Evolutionary conservation across 2,888 invertebrate genomes (phyloP).

Genomic region (Crioceris asparagi): DNA sequence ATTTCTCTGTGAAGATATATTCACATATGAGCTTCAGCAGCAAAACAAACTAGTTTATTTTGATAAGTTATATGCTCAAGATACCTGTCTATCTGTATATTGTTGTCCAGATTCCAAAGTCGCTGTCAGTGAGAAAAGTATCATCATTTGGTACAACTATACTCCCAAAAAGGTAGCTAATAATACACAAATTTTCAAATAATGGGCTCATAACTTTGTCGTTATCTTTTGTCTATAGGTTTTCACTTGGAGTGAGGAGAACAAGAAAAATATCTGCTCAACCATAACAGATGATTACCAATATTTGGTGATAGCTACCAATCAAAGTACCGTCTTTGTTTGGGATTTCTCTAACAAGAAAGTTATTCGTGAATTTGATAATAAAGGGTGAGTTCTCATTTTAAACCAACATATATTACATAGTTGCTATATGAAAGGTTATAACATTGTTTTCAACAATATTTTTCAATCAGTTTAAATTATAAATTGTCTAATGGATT

Average conservation of each 20-base stretch:
- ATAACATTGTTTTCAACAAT: no score
- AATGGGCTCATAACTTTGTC: no score
- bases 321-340: conserved; percentile 36
- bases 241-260: conserved; percentile 6
- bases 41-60: conserved; percentile 4
- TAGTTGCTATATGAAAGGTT: no score
- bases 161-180: background rate
- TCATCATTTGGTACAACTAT: conserved; percentile 10
- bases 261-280: conserved; percentile 13
- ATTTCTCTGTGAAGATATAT: conserved; percentile 14
- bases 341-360: conserved; percentile 28
- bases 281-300: conserved; percentile 31
- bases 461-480: no score
- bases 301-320: conserved; percentile 37
- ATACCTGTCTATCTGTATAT: conserved; percentile 11
- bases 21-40: conserved; percentile 6
- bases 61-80: conserved; percentile 6
- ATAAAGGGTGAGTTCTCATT: conserved; percentile 27
- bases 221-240: no score
- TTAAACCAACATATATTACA: no score
- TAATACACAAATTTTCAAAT: no score
- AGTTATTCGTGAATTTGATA: conserved; percentile 15
- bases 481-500: no score
- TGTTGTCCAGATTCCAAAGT: conserved; percentile 9
- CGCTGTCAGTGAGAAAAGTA: conserved; percentile 13